These are phyloP conservation scores for Plectrocnemia conspersa DNA, from an alignment of 1,140 invertebrate genomes.

Conservation along the genomic window DNA sequence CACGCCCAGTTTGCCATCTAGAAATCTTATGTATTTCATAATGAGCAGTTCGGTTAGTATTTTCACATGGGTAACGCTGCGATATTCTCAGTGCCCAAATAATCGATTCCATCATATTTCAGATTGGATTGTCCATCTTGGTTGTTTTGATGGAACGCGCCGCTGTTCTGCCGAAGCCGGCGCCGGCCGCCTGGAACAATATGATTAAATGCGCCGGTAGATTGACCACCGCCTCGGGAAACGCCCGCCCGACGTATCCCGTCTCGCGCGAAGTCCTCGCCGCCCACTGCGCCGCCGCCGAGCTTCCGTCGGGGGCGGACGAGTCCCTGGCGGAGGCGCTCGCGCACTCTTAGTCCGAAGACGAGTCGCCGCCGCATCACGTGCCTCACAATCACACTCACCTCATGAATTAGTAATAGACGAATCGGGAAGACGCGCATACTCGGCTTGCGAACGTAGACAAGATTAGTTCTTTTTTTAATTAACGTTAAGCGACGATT, in stretches of 20 bases:
- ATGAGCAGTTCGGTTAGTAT: conserved; percentile 24
- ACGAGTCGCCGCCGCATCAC: too few relatives aligned
- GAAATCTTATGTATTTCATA: conserved; percentile 29
- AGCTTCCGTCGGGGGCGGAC: background rate
- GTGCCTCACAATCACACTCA: too few relatives aligned
- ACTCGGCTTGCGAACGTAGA: background rate
- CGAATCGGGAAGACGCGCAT: too few relatives aligned
- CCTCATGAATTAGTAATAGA: too few relatives aligned
- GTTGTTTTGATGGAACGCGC: conserved; percentile 27
- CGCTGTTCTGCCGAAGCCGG: conserved; percentile 21
- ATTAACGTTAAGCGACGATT: too few relatives aligned
- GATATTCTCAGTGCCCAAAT: background rate
- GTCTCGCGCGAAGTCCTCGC: background rate
- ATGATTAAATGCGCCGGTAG: conserved; percentile 15
- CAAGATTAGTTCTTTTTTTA: too few relatives aligned
- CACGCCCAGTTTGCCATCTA: conserved; percentile 22
- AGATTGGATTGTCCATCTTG: conserved; percentile 29
- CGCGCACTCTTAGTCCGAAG: conserved; percentile 6
- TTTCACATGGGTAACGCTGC: too few relatives aligned
- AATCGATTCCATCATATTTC: conserved; percentile 10
- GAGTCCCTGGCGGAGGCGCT: conserved; percentile 13
- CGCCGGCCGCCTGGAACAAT: conserved; percentile 27
- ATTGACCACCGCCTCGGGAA: background rate
- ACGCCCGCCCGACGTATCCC: conserved; percentile 8
- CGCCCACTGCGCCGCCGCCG: conserved; percentile 1